These are phyloP conservation scores for Vanessa cardui DNA, from an alignment of 2,888 invertebrate genomes.

Conservation along the genomic window DNA sequence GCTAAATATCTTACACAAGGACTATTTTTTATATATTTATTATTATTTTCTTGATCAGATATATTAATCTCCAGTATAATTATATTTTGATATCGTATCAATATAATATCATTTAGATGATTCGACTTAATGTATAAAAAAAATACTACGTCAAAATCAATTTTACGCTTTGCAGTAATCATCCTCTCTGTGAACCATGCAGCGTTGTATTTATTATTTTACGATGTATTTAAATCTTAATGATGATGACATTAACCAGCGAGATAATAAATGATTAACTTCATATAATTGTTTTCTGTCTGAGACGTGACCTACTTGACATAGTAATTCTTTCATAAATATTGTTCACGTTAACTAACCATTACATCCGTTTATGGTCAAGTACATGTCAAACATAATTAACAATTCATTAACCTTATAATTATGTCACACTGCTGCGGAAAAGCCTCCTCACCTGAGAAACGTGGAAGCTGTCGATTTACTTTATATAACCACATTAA, in stretches of 20 bases:
- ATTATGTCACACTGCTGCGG: too few relatives aligned
- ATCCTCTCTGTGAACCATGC: slow-evolving; percentile 7
- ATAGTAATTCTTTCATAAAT: slow-evolving; percentile 12
- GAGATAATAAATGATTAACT: slow-evolving; percentile 15
- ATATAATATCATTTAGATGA: too few relatives aligned
- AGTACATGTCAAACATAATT: not conserved
- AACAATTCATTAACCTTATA: not conserved
- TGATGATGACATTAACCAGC: slow-evolving; percentile 12
- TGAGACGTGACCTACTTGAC: slow-evolving; percentile 18
- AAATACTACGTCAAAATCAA: not conserved
- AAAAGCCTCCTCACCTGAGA: too few relatives aligned
- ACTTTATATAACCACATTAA: too few relatives aligned
- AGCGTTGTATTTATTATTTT: slow-evolving; percentile 1
- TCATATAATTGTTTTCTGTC: slow-evolving; percentile 14
- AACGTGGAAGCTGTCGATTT: too few relatives aligned
- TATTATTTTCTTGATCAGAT: too few relatives aligned
- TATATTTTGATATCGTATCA: too few relatives aligned
- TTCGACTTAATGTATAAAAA: too few relatives aligned
- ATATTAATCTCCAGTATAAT: too few relatives aligned
- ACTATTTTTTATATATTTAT: too few relatives aligned
- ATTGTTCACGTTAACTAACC: slow-evolving; percentile 11
- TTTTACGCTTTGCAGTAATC: not conserved
- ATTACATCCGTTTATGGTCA: not conserved
- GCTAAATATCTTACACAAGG: too few relatives aligned
- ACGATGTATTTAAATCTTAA: slow-evolving; percentile 6